Percentiles rank a stretch among this genome's conserved stretches.
phyloP scores from a whole-genome alignment of 2,113 vertebrate genomes.

The Trichechus manatus region DNA sequence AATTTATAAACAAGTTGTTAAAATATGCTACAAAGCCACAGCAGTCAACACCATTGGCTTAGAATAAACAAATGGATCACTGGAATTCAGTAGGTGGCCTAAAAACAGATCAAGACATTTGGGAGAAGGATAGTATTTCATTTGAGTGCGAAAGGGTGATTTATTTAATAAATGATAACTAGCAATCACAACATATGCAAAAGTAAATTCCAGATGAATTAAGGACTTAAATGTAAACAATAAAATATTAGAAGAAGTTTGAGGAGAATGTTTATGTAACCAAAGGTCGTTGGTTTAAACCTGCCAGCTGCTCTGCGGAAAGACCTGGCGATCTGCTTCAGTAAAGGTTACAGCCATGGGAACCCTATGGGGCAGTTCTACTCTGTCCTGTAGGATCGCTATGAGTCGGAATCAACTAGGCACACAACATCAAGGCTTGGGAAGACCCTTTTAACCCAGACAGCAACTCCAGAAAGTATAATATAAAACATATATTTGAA shows the following conservation, averaged over 20 bases:
- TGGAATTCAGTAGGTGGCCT: neutral
- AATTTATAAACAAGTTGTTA: constrained; percentile 25
- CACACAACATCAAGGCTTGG: neutral
- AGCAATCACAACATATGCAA: neutral
- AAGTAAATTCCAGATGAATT: neutral
- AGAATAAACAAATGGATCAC: neutral
- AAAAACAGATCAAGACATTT: neutral
- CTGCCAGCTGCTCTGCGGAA: neutral
- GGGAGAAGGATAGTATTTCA: neutral
- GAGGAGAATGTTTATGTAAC: constrained; percentile 13
- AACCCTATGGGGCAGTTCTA: neutral
- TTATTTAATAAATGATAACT: neutral
- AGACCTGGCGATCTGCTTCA: neutral
- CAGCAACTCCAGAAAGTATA: neutral
- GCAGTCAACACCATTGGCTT: neutral
- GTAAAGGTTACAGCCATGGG: neutral
- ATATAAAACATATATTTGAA: neutral
- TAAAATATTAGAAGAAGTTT: neutral
- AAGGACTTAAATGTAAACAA: neutral
- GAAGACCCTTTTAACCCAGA: neutral
- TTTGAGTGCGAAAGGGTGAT: neutral
- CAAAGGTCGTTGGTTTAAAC: neutral
- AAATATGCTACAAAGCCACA: neutral
- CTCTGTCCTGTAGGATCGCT: neutral
- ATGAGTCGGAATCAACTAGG: neutral